Conservation (phyloP, 2,888 invertebrate genomes). For the Drosophila paramelanica region DNA sequence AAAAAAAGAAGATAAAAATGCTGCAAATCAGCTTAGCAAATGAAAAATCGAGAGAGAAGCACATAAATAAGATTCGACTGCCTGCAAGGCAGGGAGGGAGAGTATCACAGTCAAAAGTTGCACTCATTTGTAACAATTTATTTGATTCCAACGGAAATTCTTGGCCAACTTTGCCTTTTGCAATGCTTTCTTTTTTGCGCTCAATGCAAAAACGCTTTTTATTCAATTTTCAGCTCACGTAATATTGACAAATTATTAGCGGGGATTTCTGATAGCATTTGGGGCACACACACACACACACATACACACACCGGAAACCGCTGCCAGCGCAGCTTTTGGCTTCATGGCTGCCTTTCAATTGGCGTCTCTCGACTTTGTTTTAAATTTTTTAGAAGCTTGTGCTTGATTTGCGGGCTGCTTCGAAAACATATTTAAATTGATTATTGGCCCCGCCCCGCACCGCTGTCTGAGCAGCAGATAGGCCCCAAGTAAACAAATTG, state of each 20-base stretch:
- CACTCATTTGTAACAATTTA: slow-evolving; percentile 81
- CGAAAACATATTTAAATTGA: slow-evolving; percentile 73
- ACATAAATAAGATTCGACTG: slow-evolving; percentile 53
- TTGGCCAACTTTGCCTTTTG: slow-evolving; percentile 16
- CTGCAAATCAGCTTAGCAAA: slow-evolving; percentile 75
- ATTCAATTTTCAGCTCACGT: slow-evolving; percentile 83
- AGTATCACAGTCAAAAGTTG: slow-evolving; percentile 58
- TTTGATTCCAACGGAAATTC: slow-evolving; percentile 65
- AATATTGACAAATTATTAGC: slow-evolving; percentile 84
- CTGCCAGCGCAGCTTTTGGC: slow-evolving; percentile 21
- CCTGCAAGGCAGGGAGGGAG: neutral
- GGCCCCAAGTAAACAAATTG: slow-evolving; percentile 65
- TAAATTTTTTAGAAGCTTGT: slow-evolving; percentile 55
- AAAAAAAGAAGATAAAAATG: slow-evolving; percentile 24
- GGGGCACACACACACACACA: slow-evolving; percentile 26
- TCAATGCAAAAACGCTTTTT: slow-evolving; percentile 77
- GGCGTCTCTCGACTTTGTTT: slow-evolving; percentile 42
- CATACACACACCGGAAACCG: slow-evolving; percentile 31
- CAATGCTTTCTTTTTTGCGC: slow-evolving; percentile 24
- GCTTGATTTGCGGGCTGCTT: slow-evolving; percentile 18
- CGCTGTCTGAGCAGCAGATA: neutral
- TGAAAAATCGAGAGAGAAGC: slow-evolving; percentile 65
- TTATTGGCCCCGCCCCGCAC: slow-evolving; percentile 41
- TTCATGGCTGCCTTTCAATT: slow-evolving; percentile 57
- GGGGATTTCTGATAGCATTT: slow-evolving; percentile 76